phyloP scores from a whole-genome alignment of 2,888 invertebrate species.

The Eumacrocentrus americanus region DNA sequence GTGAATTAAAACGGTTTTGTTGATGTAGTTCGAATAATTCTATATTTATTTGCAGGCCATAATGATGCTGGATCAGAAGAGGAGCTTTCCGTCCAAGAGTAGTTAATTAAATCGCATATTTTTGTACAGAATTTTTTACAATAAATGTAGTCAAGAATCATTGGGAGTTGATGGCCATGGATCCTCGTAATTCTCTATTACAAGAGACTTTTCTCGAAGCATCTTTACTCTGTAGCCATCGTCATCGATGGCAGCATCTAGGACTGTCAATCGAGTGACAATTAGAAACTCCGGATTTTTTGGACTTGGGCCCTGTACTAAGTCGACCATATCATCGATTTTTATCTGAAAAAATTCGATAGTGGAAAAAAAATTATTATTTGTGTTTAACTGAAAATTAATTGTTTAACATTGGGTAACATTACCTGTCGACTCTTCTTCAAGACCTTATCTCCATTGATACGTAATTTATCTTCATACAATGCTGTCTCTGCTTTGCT shows the following conservation, averaged over 20 bases:
- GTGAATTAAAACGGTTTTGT: slow-evolving; percentile 4
- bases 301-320: slow-evolving; percentile 72
- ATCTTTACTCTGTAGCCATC: slow-evolving; percentile 67
- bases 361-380: too few species aligned
- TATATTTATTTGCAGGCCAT: slow-evolving; percentile 38
- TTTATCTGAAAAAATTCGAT: slow-evolving; percentile 65
- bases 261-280: slow-evolving; percentile 73
- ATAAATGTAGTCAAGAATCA: slow-evolving; percentile 15
- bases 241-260: slow-evolving; percentile 65
- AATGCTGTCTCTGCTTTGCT: slow-evolving; percentile 82
- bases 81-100: neutral
- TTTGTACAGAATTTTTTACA: slow-evolving; percentile 8
- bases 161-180: slow-evolving; percentile 59
- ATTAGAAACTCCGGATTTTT: slow-evolving; percentile 73
- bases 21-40: slow-evolving; percentile 15
- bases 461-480: slow-evolving; percentile 79
- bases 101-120: neutral
- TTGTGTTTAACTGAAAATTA: too few species aligned
- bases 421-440: slow-evolving; percentile 77
- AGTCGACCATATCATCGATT: slow-evolving; percentile 78
- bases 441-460: slow-evolving; percentile 77
- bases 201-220: slow-evolving; percentile 72
- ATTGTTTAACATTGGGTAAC: too few species aligned
- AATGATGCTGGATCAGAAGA: slow-evolving; percentile 31
- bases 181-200: slow-evolving; percentile 75